Evolutionary conservation across 1,140 invertebrate species (phyloP).

Genomic region (Formica exsecta): DNA sequence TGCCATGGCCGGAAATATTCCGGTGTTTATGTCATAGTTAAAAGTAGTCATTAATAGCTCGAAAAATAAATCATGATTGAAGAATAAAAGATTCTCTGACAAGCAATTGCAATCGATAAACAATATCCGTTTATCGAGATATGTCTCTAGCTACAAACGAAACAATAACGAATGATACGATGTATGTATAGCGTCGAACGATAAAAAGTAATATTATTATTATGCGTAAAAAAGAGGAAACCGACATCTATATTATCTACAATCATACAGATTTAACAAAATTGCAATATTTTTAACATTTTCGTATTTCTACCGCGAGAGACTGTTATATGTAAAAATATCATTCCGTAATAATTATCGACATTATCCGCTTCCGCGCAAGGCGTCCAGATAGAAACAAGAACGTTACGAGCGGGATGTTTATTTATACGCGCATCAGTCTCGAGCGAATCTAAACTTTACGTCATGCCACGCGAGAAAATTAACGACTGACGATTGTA

Average conservation of each 20-base stretch:
- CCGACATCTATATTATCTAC: background rate
- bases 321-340: background rate
- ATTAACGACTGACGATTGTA: constrained; percentile 29
- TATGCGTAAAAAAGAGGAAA: background rate
- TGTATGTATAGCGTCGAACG: background rate
- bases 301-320: background rate
- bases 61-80: background rate
- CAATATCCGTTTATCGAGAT: background rate
- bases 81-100: background rate
- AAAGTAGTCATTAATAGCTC: constrained; percentile 4
- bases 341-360: background rate
- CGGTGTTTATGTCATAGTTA: constrained; percentile 18
- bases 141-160: background rate
- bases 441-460: background rate
- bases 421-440: constrained; percentile 64
- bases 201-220: background rate
- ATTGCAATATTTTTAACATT: background rate
- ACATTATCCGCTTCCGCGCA: background rate
- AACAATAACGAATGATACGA: background rate
- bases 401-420: constrained; percentile 44
- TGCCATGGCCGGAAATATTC: constrained; percentile 25
- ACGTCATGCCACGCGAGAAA: background rate
- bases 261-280: background rate
- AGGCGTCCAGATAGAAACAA: background rate
- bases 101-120: constrained; percentile 13